Conservation (phyloP, 2,113 vertebrate species). For the Peromyscus leucopus region DNA sequence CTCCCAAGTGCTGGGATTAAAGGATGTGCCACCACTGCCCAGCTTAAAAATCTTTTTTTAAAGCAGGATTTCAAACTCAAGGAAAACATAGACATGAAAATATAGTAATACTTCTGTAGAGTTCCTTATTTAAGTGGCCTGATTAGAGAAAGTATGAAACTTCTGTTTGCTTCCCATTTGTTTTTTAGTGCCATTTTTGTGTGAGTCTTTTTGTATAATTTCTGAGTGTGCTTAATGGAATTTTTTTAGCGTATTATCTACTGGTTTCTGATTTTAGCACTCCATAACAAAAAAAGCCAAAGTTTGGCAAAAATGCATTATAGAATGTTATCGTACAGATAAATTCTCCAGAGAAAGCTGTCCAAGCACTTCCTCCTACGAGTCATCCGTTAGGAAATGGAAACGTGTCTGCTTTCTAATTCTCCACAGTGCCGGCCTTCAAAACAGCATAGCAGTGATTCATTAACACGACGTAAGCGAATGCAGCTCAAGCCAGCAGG, state of each 20-base stretch:
- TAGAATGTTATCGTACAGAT: not conserved
- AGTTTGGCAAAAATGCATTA: conserved; percentile 33
- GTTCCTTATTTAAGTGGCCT: conserved; percentile 51
- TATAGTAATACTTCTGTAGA: not conserved
- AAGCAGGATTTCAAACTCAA: conserved; percentile 3
- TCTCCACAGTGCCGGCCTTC: not conserved
- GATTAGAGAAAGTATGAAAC: not conserved
- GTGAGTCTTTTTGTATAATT: not conserved
- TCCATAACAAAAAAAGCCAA: not conserved
- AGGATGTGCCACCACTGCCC: not conserved
- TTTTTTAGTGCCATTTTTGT: conserved; percentile 33
- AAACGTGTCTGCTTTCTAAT: conserved; percentile 40
- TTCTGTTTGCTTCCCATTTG: conserved; percentile 8
- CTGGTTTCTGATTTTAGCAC: conserved; percentile 51
- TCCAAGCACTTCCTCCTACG: not conserved
- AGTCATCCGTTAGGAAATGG: not conserved
- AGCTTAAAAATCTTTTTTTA: not conserved
- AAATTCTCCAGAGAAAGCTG: conserved; percentile 17
- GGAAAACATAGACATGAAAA: conserved; percentile 23
- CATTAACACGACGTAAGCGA: not conserved
- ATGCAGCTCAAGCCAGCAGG: not conserved
- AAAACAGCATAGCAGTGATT: conserved; percentile 9
- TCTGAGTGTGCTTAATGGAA: conserved; percentile 35
- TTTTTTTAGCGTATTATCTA: conserved; percentile 38
- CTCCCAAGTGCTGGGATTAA: not conserved